phyloP scores from a whole-genome alignment of 1,140 invertebrate species.

The Drosophila dunni region DNA sequence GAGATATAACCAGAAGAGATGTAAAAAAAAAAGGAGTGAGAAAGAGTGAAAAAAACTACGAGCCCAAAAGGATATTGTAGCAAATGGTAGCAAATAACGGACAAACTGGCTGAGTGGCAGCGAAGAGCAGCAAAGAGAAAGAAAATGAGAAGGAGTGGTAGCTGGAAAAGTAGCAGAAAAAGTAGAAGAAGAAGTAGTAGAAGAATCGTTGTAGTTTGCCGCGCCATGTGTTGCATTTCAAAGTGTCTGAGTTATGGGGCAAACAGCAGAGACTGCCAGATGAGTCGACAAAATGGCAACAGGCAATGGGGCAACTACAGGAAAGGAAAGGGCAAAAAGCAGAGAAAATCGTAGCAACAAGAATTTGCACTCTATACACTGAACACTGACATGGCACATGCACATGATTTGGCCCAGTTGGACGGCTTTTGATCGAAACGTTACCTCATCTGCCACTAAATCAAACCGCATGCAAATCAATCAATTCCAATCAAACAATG shows the following conservation, averaged over 20 bases:
- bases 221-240: constrained; percentile 81
- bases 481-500: constrained; percentile 45
- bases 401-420: not conserved
- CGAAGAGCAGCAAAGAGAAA: constrained; percentile 8
- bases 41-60: constrained; percentile 3
- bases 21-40: constrained; percentile 9
- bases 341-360: constrained; percentile 32
- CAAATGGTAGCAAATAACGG: constrained; percentile 57
- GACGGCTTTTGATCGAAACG: not conserved
- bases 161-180: constrained; percentile 13
- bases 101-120: constrained; percentile 6
- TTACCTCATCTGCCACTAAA: constrained; percentile 20
- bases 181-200: not conserved
- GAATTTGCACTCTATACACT: constrained; percentile 19
- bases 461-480: constrained; percentile 46
- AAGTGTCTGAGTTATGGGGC: constrained; percentile 75
- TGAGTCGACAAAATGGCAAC: constrained; percentile 66
- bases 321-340: too few species aligned
- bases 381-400: not conserved
- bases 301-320: too few species aligned
- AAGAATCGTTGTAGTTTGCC: constrained; percentile 49
- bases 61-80: constrained; percentile 72
- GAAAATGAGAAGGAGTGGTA: constrained; percentile 20
- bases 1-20: constrained; percentile 17
- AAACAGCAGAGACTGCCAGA: constrained; percentile 49